Conservation (phyloP, 2,888 invertebrate genomes). For the Calameuta filiformis region DNA sequence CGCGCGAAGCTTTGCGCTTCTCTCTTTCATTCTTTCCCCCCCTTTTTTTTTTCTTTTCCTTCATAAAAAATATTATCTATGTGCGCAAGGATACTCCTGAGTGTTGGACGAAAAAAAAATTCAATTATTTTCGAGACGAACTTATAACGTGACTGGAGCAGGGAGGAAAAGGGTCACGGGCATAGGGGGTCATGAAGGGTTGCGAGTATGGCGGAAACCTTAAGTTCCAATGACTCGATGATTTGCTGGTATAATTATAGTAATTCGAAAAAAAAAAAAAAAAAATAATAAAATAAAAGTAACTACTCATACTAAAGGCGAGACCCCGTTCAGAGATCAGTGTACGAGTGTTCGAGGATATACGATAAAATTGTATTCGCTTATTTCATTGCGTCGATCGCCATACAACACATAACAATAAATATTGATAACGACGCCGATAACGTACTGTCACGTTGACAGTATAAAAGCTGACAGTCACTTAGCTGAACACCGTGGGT, state of each 20-base stretch:
- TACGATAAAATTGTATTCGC: not conserved
- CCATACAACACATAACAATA: not conserved
- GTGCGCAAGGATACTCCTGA: conserved; percentile 14
- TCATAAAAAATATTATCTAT: conserved; percentile 21
- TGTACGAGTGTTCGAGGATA: not conserved
- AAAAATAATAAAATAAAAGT: not conserved
- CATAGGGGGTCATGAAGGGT: not conserved
- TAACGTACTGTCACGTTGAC: not conserved
- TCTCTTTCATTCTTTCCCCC: not conserved
- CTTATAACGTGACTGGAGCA: not conserved
- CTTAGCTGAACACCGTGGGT: not conserved
- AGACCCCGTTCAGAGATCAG: not conserved
- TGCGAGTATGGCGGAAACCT: not conserved
- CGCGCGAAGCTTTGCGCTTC: not conserved
- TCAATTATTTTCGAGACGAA: not conserved
- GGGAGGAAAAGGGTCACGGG: not conserved
- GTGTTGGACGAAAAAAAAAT: conserved; percentile 16
- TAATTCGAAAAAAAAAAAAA: conserved; percentile 1
- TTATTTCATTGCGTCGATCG: not conserved
- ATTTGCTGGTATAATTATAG: conserved; percentile 9
- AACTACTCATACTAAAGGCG: not conserved
- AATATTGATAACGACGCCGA: not conserved
- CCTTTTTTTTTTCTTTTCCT: conserved; percentile 7
- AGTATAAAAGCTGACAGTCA: no score
- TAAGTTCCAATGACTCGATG: not conserved